Percentiles rank a stretch among this genome's conserved stretches.
phyloP scores from a whole-genome alignment of 2,113 vertebrate genomes.

The Tenebrosternarchus preto region DNA sequence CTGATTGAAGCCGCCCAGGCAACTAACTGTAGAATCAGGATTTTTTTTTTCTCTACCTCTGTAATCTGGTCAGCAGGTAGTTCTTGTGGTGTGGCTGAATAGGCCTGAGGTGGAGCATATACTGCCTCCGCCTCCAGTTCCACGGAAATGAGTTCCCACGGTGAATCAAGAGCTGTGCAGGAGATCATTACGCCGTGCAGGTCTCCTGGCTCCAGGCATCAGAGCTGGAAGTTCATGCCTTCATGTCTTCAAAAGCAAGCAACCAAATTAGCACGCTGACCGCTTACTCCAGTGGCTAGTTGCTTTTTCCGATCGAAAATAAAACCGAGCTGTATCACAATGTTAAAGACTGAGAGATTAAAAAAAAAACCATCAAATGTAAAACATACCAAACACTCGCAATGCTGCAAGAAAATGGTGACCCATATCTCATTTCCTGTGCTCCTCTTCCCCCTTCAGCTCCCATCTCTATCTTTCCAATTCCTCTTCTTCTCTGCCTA shows the following conservation, averaged over 20 bases:
- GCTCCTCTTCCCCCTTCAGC: no score
- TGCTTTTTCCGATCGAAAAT: not conserved
- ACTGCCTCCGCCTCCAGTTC: not conserved
- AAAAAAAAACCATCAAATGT: not conserved
- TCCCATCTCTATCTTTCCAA: no score
- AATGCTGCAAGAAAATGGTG: not conserved
- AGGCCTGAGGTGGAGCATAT: not conserved
- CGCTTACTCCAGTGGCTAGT: no score
- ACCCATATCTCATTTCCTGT: not conserved
- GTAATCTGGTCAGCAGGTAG: conserved; percentile 12
- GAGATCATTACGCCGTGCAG: not conserved
- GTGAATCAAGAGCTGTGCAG: not conserved
- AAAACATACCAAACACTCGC: not conserved
- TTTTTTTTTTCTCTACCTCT: not conserved
- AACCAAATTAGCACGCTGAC: no score
- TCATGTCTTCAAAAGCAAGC: no score
- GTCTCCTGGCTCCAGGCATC: no score
- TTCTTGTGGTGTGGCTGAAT: not conserved
- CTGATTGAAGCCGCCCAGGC: not conserved
- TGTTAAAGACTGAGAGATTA: not conserved
- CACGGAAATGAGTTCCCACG: not conserved
- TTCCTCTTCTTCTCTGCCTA: no score
- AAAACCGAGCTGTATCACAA: not conserved
- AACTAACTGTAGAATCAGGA: not conserved
- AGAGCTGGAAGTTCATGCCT: no score